phyloP scores from a whole-genome alignment of 2,888 invertebrate genomes.

The Lumbricus terrestris region DNA sequence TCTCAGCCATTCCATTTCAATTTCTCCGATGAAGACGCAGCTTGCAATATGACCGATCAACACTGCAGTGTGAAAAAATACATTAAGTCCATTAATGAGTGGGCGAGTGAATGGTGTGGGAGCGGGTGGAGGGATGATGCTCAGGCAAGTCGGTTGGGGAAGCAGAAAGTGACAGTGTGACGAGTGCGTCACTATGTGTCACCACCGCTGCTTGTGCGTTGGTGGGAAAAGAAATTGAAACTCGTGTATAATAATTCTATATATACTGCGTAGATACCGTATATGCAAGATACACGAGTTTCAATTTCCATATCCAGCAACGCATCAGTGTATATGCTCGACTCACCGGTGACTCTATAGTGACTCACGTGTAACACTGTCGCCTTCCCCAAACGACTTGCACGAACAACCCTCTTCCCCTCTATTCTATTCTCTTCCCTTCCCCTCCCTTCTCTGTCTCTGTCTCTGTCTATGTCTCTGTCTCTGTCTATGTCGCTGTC shows the following conservation, averaged over 20 bases:
- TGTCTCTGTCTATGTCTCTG: neutral
- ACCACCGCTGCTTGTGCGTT: neutral
- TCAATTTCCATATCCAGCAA: too few relatives aligned
- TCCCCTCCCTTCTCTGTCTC: neutral
- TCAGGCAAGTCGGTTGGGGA: neutral
- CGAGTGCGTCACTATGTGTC: neutral
- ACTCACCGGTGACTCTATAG: too few relatives aligned
- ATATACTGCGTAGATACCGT: too few relatives aligned
- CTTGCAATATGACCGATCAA: neutral
- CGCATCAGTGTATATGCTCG: too few relatives aligned
- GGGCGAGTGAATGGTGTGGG: neutral
- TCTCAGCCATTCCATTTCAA: neutral
- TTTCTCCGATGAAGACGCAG: neutral
- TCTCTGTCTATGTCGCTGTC: neutral
- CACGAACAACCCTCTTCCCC: too few relatives aligned
- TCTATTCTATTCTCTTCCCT: neutral
- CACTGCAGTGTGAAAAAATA: too few relatives aligned
- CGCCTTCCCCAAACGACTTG: too few relatives aligned
- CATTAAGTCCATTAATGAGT: neutral
- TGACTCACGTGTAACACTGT: too few relatives aligned
- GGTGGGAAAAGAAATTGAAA: neutral
- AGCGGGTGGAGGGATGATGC: neutral
- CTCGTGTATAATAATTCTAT: too few relatives aligned
- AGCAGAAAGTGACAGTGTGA: neutral
- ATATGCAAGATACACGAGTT: too few relatives aligned